Percentiles rank a stretch among this genome's conserved stretches.
phyloP scores from a whole-genome alignment of 2,888 invertebrate species.

The Apamea anceps region DNA sequence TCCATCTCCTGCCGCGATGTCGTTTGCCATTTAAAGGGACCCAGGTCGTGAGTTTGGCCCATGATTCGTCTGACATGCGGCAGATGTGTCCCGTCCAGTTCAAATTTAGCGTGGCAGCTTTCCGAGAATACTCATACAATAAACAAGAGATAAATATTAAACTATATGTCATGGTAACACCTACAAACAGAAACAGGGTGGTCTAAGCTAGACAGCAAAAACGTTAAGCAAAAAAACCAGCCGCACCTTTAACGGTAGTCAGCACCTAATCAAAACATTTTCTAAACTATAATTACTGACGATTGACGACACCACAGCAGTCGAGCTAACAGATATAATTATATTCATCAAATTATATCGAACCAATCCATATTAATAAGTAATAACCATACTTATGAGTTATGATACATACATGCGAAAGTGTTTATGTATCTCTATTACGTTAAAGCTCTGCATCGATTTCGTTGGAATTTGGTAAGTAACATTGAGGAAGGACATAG shows the following conservation, averaged over 20 bases:
- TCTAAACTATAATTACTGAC: slow-evolving; percentile 49
- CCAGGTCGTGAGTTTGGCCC: no score
- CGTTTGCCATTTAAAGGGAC: no score
- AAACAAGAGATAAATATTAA: no score
- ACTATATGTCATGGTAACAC: no score
- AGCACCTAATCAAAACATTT: slow-evolving; percentile 37
- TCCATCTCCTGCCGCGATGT: no score
- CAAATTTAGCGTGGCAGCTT: no score
- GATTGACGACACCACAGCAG: slow-evolving; percentile 17
- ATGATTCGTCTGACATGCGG: no score
- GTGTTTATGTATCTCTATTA: neutral
- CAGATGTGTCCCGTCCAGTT: no score
- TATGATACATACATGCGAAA: slow-evolving; percentile 13
- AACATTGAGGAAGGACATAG: no score
- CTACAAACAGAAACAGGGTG: neutral
- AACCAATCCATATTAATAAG: slow-evolving; percentile 40
- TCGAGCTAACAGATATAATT: slow-evolving; percentile 45
- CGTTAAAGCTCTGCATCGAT: neutral
- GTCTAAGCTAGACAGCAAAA: neutral
- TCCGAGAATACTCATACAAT: no score
- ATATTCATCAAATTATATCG: slow-evolving; percentile 25
- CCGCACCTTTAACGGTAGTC: slow-evolving; percentile 15
- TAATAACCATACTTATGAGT: neutral
- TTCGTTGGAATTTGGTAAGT: neutral
- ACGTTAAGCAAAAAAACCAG: slow-evolving; percentile 17